A percentile compares a stretch with the other conserved stretches of the same genome.
Evolutionary conservation across 2,113 vertebrate genomes (phyloP).

Genomic region (Craseonycteris thonglongyai): DNA sequence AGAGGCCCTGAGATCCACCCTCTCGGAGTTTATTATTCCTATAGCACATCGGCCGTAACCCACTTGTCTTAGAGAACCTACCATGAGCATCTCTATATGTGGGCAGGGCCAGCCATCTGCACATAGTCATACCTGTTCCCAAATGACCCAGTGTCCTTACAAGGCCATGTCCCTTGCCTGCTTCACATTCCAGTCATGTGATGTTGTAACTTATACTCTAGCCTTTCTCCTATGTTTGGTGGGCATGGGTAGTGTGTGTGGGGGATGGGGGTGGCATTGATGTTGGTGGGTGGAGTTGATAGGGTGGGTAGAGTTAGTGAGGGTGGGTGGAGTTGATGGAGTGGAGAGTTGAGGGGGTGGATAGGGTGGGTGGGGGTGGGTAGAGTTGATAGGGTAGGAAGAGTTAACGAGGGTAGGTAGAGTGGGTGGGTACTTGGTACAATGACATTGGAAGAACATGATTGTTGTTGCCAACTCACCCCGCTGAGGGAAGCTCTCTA

Average conservation of each 20-base stretch:
- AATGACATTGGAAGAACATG: background rate
- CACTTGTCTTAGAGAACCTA: background rate
- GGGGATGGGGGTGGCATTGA: background rate
- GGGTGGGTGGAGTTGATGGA: background rate
- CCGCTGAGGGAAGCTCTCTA: background rate
- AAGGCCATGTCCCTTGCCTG: rapidly evolving
- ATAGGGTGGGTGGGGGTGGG: background rate
- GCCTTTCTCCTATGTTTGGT: background rate
- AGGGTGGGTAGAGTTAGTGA: no score
- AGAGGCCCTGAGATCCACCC: background rate
- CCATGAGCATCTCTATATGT: background rate
- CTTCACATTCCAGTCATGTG: rapidly evolving
- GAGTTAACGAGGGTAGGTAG: no score
- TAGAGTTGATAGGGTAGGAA: background rate
- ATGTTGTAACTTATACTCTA: rapidly evolving
- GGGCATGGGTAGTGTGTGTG: background rate
- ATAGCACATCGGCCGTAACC: background rate
- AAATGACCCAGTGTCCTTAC: background rate
- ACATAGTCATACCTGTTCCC: background rate
- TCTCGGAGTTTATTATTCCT: background rate
- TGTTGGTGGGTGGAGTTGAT: background rate
- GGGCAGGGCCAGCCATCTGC: background rate
- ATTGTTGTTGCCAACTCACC: background rate
- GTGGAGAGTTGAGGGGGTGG: background rate
- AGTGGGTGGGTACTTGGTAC: background rate